Percentiles rank a stretch among this genome's conserved stretches.
Evolutionary conservation across 2,797 vertebrate genomes (phyloP).

Genomic region (Tympanoctomys barrerae): DNA sequence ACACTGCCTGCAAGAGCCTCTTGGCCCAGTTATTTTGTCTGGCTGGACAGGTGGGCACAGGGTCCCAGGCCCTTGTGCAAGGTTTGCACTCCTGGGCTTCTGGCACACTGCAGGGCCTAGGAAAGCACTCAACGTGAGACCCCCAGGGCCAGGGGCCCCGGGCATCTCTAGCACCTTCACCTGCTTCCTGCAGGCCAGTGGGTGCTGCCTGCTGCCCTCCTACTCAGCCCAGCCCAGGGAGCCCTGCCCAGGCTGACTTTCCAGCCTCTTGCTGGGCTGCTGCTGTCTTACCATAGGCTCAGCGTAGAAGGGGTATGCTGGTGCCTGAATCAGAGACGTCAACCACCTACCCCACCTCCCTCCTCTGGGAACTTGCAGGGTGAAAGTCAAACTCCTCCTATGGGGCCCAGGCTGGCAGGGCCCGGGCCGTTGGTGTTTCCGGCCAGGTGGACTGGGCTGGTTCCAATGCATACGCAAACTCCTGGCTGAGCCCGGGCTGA

Average conservation of each 20-base stretch:
- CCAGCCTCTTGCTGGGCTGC: not conserved
- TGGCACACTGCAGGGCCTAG: not conserved
- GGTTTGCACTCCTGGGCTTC: not conserved
- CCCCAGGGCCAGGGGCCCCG: not conserved
- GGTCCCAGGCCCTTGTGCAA: not conserved
- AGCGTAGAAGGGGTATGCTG: too few species aligned
- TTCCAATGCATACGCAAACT: conserved; percentile 4
- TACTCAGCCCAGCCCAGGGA: accelerated
- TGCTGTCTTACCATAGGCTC: not conserved
- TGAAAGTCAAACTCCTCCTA: not conserved
- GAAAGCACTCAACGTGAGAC: not conserved
- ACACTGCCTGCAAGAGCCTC: not conserved
- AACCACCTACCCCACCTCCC: not conserved
- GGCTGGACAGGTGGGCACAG: conserved; percentile 65
- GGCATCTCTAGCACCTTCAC: not conserved
- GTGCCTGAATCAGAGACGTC: not conserved
- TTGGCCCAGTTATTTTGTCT: conserved; percentile 53
- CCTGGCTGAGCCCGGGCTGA: not conserved
- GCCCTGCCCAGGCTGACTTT: not conserved
- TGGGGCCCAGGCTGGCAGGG: not conserved
- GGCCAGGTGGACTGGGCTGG: conserved; percentile 26
- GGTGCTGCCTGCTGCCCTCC: too few species aligned
- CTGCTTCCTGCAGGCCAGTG: not conserved
- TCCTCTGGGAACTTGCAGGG: not conserved
- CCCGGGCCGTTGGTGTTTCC: not conserved